phyloP scores from a whole-genome alignment of 2,113 vertebrate genomes.

The Tiliqua scincoides region DNA sequence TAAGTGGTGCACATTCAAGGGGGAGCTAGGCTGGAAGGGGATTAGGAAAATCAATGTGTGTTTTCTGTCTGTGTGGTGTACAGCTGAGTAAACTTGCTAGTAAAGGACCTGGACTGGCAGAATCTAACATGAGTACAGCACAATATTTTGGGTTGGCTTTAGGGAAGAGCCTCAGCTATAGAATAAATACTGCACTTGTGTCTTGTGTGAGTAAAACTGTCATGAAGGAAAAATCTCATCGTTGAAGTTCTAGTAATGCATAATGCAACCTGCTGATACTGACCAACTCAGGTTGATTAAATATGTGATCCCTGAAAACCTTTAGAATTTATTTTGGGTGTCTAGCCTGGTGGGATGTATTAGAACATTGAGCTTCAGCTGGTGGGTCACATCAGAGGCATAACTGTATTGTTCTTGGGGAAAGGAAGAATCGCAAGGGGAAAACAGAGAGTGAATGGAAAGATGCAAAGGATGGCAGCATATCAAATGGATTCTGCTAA shows the following conservation, averaged over 20 bases:
- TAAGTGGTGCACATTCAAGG: not conserved
- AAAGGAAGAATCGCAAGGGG: not conserved
- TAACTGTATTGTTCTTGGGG: not conserved
- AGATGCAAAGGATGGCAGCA: not conserved
- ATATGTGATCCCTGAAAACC: not conserved
- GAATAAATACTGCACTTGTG: not conserved
- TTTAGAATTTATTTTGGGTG: not conserved
- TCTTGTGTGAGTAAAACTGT: too few species aligned
- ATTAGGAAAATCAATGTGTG: not conserved
- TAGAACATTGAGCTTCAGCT: too few species aligned
- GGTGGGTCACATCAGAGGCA: not conserved
- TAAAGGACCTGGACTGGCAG: not conserved
- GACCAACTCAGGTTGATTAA: not conserved
- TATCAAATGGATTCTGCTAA: not conserved
- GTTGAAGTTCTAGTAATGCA: not conserved
- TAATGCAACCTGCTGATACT: not conserved
- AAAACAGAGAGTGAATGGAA: not conserved
- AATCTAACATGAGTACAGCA: not conserved
- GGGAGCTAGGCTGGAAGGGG: too few species aligned
- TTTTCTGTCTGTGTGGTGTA: not conserved
- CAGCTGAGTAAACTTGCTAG: not conserved
- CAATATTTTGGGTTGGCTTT: not conserved
- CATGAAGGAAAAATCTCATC: not conserved
- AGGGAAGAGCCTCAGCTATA: not conserved
- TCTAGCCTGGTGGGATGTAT: not conserved